These are phyloP conservation scores for Cryptophagus acutangulus DNA, from an alignment of 2,888 invertebrate genomes.

Conservation along the genomic window DNA sequence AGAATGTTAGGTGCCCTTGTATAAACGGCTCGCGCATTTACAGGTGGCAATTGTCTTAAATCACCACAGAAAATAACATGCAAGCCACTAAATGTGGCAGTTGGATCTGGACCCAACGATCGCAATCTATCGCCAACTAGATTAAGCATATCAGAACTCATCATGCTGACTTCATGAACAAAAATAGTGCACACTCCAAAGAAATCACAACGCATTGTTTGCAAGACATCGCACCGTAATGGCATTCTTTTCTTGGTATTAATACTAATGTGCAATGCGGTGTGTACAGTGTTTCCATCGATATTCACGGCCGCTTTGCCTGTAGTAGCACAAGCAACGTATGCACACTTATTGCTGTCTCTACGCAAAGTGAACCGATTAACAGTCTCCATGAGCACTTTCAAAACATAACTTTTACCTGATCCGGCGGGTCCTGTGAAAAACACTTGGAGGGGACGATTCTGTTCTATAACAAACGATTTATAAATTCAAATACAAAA, in stretches of 20 bases:
- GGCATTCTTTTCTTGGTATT: too few relatives aligned
- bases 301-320: slow-evolving; percentile 43
- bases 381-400: slow-evolving; percentile 44
- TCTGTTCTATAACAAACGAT: slow-evolving; percentile 12
- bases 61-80: slow-evolving; percentile 41
- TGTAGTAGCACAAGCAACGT: slow-evolving; percentile 40
- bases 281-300: slow-evolving; percentile 41
- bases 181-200: slow-evolving; percentile 22
- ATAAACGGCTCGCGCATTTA: slow-evolving; percentile 31
- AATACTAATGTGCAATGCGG: slow-evolving; percentile 32
- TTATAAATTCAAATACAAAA: neutral
- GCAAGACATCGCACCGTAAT: neutral
- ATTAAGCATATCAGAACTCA: slow-evolving; percentile 12
- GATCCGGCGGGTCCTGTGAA: slow-evolving; percentile 34
- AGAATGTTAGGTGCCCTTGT: slow-evolving; percentile 11
- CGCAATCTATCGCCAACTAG: slow-evolving; percentile 11
- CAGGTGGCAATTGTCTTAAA: slow-evolving; percentile 40
- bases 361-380: slow-evolving; percentile 35
- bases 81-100: slow-evolving; percentile 33
- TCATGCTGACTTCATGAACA: slow-evolving; percentile 22
- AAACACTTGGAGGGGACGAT: slow-evolving; percentile 20
- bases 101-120: slow-evolving; percentile 21
- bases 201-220: slow-evolving; percentile 8
- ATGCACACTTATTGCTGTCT: slow-evolving; percentile 37
- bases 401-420: slow-evolving; percentile 40